phyloP scores from a whole-genome alignment of 2,888 invertebrate species.

The Caenorhabditis sulstoni region DNA sequence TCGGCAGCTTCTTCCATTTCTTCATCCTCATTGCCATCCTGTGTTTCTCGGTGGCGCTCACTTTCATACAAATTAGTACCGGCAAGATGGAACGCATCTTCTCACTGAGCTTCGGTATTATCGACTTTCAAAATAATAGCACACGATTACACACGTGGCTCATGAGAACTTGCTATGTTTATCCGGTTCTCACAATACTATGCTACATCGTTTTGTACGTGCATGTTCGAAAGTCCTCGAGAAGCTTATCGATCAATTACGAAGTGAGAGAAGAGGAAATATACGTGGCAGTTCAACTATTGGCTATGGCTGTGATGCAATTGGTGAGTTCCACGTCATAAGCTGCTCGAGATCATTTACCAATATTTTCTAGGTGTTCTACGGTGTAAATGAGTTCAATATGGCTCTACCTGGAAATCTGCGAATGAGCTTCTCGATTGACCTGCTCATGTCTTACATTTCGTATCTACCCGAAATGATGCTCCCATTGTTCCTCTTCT shows the following conservation, averaged over 20 bases:
- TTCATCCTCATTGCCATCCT: not conserved
- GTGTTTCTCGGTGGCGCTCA: not conserved
- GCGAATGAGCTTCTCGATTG: not conserved
- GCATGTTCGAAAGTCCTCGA: not conserved
- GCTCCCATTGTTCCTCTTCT: conserved; percentile 1
- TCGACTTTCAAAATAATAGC: not conserved
- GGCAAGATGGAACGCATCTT: not conserved
- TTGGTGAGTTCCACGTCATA: not conserved
- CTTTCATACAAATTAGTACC: not conserved
- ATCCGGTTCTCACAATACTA: not conserved
- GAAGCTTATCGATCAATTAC: not conserved
- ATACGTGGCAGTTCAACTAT: not conserved
- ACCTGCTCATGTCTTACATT: not conserved
- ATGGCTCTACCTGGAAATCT: not conserved
- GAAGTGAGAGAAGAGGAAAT: not conserved
- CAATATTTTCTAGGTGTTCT: not conserved
- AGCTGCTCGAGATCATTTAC: not conserved
- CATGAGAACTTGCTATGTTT: not conserved
- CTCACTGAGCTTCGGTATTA: not conserved
- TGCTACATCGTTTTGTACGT: not conserved
- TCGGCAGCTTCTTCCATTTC: not conserved
- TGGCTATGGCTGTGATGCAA: not conserved
- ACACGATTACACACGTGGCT: not conserved
- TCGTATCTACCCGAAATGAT: conserved; percentile 2
- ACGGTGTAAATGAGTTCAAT: not conserved